Evolutionary conservation across 2,888 invertebrate genomes (phyloP).

Genomic region (Rhamnusium bicolor): DNA sequence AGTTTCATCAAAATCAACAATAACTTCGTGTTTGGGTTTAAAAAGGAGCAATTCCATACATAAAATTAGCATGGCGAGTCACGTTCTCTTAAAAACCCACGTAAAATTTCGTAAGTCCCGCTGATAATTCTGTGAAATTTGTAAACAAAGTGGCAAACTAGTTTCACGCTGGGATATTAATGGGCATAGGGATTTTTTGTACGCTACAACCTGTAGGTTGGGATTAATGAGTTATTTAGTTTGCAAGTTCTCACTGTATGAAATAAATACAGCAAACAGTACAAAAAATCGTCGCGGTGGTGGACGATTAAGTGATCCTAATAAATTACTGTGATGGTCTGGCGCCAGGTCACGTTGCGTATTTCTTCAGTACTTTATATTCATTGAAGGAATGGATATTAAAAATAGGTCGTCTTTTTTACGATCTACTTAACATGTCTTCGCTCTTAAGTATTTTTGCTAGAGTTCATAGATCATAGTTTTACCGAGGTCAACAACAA

Average conservation of each 20-base stretch:
- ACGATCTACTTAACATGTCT: too few relatives aligned
- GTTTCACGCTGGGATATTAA: slow-evolving; percentile 4
- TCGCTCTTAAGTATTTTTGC: too few relatives aligned
- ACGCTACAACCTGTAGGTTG: slow-evolving; percentile 1
- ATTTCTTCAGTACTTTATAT: neutral
- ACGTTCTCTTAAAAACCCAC: slow-evolving; percentile 2
- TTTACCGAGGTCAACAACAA: too few relatives aligned
- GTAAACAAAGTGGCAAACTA: slow-evolving; percentile 7
- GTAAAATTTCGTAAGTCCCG: neutral
- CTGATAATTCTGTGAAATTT: slow-evolving; percentile 7
- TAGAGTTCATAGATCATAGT: too few relatives aligned
- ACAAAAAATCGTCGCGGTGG: neutral
- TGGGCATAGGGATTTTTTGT: neutral
- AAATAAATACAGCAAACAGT: neutral
- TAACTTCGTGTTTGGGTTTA: neutral
- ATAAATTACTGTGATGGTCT: neutral
- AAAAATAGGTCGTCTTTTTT: neutral
- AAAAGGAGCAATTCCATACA: neutral
- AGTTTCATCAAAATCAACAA: neutral
- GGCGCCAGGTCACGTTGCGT: neutral
- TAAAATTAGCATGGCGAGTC: neutral
- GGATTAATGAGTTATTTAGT: slow-evolving; percentile 22
- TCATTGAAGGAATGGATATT: neutral
- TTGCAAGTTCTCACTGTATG: slow-evolving; percentile 11
- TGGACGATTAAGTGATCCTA: neutral